Evolutionary conservation across 2,113 vertebrate genomes (phyloP).

Genomic region (Balaeniceps rex): DNA sequence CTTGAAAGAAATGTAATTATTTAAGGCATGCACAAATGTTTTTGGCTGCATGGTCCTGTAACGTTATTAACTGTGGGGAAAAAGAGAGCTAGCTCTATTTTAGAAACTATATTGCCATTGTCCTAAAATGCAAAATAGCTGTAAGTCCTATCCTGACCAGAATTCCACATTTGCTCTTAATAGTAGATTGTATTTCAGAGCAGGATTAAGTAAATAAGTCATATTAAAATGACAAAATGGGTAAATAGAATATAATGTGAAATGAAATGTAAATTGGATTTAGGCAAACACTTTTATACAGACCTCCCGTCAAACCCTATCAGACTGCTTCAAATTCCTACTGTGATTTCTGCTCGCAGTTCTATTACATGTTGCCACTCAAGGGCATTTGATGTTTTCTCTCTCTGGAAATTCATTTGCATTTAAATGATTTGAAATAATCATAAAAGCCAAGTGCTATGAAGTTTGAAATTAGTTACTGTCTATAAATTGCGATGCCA

Average conservation of each 20-base stretch:
- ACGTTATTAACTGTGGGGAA: not conserved
- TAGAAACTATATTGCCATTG: slow-evolving; percentile 6
- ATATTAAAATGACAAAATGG: slow-evolving; percentile 79
- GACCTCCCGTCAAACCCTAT: slow-evolving; percentile 75
- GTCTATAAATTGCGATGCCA: slow-evolving; percentile 85
- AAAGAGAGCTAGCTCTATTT: not conserved
- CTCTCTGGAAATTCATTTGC: slow-evolving; percentile 88
- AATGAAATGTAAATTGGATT: slow-evolving; percentile 83
- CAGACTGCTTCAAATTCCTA: slow-evolving; percentile 71
- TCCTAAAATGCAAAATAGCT: slow-evolving; percentile 34
- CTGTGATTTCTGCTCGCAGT: slow-evolving; percentile 66
- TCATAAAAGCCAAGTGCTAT: slow-evolving; percentile 90
- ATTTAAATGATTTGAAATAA: slow-evolving; percentile 91
- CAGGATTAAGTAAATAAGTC: slow-evolving; percentile 78
- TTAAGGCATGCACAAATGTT: slow-evolving; percentile 36
- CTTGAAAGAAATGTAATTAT: slow-evolving; percentile 52
- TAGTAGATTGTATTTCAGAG: slow-evolving; percentile 67
- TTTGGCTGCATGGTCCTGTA: not conserved
- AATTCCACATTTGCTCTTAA: slow-evolving; percentile 51
- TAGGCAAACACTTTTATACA: slow-evolving; percentile 75
- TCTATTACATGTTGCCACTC: slow-evolving; percentile 83
- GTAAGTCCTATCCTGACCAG: slow-evolving; percentile 37
- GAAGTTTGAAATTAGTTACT: slow-evolving; percentile 92
- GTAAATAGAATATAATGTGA: slow-evolving; percentile 78
- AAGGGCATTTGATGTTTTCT: slow-evolving; percentile 86